phyloP scores from a whole-genome alignment of 1,140 invertebrate genomes.

The Rhagoletis pomonella region DNA sequence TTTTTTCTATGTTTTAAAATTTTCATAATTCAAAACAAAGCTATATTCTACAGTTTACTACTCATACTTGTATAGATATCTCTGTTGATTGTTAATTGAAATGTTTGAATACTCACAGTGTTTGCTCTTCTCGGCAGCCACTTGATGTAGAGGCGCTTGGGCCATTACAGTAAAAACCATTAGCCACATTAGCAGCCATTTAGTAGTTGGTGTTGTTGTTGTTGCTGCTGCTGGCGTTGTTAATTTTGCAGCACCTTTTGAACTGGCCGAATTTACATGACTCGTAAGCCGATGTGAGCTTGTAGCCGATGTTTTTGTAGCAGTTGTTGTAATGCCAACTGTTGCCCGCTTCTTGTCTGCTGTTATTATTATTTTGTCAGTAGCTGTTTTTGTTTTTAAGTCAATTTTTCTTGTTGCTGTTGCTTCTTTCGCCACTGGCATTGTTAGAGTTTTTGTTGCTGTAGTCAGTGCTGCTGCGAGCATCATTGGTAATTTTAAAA shows the following conservation, averaged over 20 bases:
- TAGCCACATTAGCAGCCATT: constrained; percentile 70
- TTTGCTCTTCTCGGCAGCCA: constrained; percentile 72
- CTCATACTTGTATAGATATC: too few species aligned
- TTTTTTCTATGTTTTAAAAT: too few species aligned
- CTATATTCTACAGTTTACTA: too few species aligned
- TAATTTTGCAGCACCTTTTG: background rate
- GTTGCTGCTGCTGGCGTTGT: background rate
- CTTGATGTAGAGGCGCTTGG: constrained; percentile 66
- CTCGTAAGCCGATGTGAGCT: too few species aligned
- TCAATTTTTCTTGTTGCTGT: background rate
- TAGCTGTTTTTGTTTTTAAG: background rate
- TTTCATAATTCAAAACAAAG: too few species aligned
- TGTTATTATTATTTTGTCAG: background rate
- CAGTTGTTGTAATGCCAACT: constrained; percentile 26
- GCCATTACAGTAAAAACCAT: constrained; percentile 67
- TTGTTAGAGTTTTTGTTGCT: constrained; percentile 41
- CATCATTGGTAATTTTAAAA: constrained; percentile 30
- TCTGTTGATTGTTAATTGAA: background rate
- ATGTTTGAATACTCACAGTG: constrained; percentile 68
- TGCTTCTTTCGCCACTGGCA: background rate
- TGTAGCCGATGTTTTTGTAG: background rate
- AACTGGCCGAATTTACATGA: background rate
- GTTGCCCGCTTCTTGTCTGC: background rate
- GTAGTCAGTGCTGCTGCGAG: background rate
- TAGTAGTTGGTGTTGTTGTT: constrained; percentile 58